Base-by-base conservation (phyloP, 2,113 vertebrate genomes). In the Empidonax traillii region DNA sequence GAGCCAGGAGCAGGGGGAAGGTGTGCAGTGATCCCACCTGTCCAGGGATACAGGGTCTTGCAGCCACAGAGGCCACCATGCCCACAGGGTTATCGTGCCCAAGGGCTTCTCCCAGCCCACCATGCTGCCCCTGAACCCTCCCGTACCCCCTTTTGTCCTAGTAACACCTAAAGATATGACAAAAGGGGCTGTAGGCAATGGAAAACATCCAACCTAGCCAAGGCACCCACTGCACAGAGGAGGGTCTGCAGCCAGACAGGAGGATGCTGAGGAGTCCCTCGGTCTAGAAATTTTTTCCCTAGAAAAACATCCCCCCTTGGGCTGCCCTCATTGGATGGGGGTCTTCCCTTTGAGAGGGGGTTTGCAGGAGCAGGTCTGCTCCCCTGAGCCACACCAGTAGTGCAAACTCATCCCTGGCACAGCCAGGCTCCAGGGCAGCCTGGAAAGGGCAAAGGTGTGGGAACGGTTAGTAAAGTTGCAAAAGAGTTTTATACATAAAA, bases 131-230 rank as follows among this genome's bases (percentile, higher is more conserved):
- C 25, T 20, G n/a, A 72, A 49, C 31, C 55, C 15, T 61, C 79
- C 35, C 0, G 0, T 31, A 6, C 6, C 37, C 35, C 12, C 16
- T 51, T 91, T 75, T 39, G 53, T 56, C 46, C 43, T 11, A n/a
- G 44, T 24, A 65, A 63, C 6, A 30, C 44, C n/a, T 23, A 3
- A 47, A 78, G 41, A 23, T 10, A 24, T 0, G 10, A 67, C 20
- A 56, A 72, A 79, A 6, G 33, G 55, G 52, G 30, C 39, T 77
- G 77, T 30, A 81, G 52, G 43, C 2, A 14, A 31, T 21, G 59
- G 46, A 43, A 31, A 67, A 58, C 3, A 1, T 15, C 37, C 66
- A 63, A 55, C 65, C 55, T 33, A 81, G 47, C 51, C 76, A 59
- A 58, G 37, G 81, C 39, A 67, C 39, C 4, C 6, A 0, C 12